phyloP scores from a whole-genome alignment of 2,888 invertebrate species.

The Aleiodes testaceus region DNA sequence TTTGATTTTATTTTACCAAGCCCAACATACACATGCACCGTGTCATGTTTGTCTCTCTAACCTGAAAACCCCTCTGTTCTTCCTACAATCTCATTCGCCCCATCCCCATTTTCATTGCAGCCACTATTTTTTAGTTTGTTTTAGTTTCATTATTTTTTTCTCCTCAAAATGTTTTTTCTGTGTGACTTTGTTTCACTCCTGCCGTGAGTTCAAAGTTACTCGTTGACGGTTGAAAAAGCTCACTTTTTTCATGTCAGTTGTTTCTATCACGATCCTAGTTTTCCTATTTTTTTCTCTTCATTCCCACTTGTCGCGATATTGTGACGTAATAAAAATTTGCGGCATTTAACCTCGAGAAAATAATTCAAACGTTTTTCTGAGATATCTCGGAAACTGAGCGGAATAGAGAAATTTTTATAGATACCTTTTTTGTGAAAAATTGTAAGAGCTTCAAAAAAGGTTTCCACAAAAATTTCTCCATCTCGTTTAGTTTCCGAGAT shows the following conservation, averaged over 20 bases:
- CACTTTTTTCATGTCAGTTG: slow-evolving; percentile 25
- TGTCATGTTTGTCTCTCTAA: slow-evolving; percentile 29
- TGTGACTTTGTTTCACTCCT: slow-evolving; percentile 30
- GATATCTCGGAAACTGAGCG: no score
- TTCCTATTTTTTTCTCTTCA: slow-evolving; percentile 25
- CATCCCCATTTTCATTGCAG: slow-evolving; percentile 54
- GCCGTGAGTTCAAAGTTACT: slow-evolving; percentile 43
- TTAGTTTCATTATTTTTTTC: slow-evolving; percentile 30
- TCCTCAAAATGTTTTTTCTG: slow-evolving; percentile 13
- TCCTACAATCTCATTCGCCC: slow-evolving; percentile 16
- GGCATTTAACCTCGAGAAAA: not conserved
- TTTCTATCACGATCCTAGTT: not conserved
- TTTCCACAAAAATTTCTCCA: no score
- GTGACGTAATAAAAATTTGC: slow-evolving; percentile 22
- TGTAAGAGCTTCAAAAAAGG: no score
- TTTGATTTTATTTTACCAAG: slow-evolving; percentile 60
- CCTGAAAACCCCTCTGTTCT: slow-evolving; percentile 7
- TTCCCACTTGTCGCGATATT: slow-evolving; percentile 11
- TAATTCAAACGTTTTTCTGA: not conserved
- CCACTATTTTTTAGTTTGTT: slow-evolving; percentile 11
- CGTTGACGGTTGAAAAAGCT: slow-evolving; percentile 18
- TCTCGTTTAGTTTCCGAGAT: no score
- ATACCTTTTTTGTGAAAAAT: no score
- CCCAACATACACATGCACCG: slow-evolving; percentile 30
- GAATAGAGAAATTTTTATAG: no score